A percentile compares a stretch with the other conserved stretches of the same genome.
Conservation (phyloP, 1,140 invertebrate genomes). For the Propsilocerus akamusi region DNA sequence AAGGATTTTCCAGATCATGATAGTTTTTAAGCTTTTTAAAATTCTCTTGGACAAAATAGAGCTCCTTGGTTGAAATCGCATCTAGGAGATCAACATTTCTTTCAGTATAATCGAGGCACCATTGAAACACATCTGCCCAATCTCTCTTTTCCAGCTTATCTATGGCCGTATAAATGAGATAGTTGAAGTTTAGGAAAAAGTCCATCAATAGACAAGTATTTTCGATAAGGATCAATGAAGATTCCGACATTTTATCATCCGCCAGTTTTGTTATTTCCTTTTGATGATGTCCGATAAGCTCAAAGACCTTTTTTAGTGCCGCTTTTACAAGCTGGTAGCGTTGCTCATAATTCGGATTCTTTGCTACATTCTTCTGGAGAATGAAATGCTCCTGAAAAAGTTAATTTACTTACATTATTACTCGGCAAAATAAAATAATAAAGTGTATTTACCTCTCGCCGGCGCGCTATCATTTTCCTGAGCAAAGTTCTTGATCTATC, state of each 20-base stretch:
- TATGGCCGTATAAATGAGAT: not conserved
- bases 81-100: slow-evolving; percentile 5
- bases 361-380: not conserved
- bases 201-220: slow-evolving; percentile 7
- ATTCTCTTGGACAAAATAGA: not conserved
- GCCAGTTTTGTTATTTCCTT: not conserved
- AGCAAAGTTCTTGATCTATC: not conserved
- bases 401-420: not conserved
- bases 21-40: not conserved
- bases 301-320: not conserved
- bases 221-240: slow-evolving; percentile 6
- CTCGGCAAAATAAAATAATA: no score
- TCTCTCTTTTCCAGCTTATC: not conserved
- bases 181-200: slow-evolving; percentile 5
- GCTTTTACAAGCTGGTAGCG: not conserved
- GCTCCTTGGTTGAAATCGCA: not conserved
- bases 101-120: slow-evolving; percentile 5
- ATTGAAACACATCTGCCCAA: slow-evolving; percentile 7
- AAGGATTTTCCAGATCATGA: not conserved
- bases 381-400: not conserved
- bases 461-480: not conserved
- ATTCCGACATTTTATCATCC: slow-evolving; percentile 1
- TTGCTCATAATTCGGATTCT: not conserved
- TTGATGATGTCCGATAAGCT: not conserved
- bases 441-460: not conserved